These are phyloP conservation scores for Zele albiditarsus DNA, from an alignment of 2,888 invertebrate species.

Conservation along the genomic window DNA sequence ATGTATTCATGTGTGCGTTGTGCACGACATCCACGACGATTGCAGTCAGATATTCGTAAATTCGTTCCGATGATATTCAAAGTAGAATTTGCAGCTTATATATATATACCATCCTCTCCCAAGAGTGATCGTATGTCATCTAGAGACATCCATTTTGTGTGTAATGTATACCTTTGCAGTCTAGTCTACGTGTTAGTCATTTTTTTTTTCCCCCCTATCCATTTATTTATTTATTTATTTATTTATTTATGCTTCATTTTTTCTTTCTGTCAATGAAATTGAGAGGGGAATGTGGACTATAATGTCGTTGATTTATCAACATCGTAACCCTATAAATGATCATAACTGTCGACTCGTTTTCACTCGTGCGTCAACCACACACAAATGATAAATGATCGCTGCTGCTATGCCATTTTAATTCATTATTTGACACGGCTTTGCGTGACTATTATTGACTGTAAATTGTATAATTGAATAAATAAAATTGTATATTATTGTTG, in stretches of 20 bases:
- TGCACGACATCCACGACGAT: slow-evolving; percentile 17
- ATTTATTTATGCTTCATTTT: background rate
- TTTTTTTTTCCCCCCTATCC: background rate
- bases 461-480: background rate
- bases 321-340: slow-evolving; percentile 45
- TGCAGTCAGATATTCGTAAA: slow-evolving; percentile 21
- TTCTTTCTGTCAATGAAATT: background rate
- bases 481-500: background rate
- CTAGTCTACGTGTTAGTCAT: background rate
- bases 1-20: background rate
- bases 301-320: slow-evolving; percentile 40
- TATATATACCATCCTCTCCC: background rate
- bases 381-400: slow-evolving; percentile 8
- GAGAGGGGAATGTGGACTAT: background rate
- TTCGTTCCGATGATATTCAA: slow-evolving; percentile 32
- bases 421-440: background rate
- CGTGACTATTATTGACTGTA: background rate
- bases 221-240: background rate
- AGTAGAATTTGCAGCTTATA: slow-evolving; percentile 4
- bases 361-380: background rate
- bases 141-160: slow-evolving; percentile 23
- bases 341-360: slow-evolving; percentile 47
- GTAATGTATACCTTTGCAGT: background rate
- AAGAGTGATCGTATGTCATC: slow-evolving; percentile 44
- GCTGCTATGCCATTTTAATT: background rate